Conservation (phyloP, 2,113 vertebrate genomes). For the Oryzias javanicus region DNA sequence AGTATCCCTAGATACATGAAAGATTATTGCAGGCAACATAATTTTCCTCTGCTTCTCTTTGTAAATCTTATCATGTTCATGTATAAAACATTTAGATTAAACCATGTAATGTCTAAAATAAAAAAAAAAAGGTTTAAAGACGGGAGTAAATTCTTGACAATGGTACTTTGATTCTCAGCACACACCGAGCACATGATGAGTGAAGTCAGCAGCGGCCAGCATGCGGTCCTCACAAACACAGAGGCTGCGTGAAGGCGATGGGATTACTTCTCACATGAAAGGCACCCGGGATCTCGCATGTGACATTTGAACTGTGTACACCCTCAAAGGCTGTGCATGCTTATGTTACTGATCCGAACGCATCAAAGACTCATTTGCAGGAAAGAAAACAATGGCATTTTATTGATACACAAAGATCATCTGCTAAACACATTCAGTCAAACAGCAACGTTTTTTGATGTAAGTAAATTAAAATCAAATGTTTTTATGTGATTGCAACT, state of each 20-base stretch:
- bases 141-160: background rate
- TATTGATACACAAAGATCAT: background rate
- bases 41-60: no score
- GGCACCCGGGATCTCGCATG: conserved; percentile 26
- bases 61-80: background rate
- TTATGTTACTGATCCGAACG: background rate
- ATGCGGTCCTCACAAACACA: conserved; percentile 1
- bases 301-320: conserved; percentile 1
- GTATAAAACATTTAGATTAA: background rate
- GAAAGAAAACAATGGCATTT: background rate
- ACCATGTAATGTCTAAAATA: background rate
- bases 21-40: no score
- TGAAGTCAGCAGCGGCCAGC: conserved; percentile 20
- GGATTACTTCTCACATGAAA: conserved; percentile 52
- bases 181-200: background rate
- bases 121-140: background rate
- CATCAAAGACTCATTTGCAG: no score
- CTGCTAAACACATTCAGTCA: background rate
- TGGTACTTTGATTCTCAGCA: background rate
- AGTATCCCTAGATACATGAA: no score
- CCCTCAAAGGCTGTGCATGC: background rate
- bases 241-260: conserved; percentile 10
- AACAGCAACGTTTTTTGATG: no score
- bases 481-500: no score
- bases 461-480: background rate